A percentile compares a stretch with the other conserved stretches of the same genome.
Evolutionary conservation across 2,797 vertebrate species (phyloP).

Genomic region (Gadopsis bispinosus): DNA sequence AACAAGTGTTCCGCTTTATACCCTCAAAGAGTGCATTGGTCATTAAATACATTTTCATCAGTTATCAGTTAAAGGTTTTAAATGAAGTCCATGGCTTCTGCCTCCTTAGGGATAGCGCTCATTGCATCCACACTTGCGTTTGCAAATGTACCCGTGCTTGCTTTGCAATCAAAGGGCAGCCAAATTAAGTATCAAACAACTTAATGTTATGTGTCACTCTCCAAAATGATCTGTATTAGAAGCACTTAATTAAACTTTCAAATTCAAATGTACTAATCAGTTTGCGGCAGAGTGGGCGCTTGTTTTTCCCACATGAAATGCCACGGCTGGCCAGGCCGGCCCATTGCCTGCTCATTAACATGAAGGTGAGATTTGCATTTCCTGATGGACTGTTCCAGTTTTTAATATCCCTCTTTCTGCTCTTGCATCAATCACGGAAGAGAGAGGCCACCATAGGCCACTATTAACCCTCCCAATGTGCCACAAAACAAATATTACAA

Average conservation of each 20-base stretch:
- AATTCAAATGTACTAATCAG: slow-evolving; percentile 86
- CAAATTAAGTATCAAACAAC: slow-evolving; percentile 91
- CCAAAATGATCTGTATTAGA: slow-evolving; percentile 89
- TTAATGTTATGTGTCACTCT: slow-evolving; percentile 90
- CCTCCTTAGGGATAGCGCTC: slow-evolving; percentile 85
- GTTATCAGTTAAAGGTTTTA: slow-evolving; percentile 89
- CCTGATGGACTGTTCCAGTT: slow-evolving; percentile 90
- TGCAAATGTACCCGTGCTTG: slow-evolving; percentile 59
- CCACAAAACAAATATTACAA: slow-evolving; percentile 99
- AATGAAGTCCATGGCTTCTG: slow-evolving; percentile 82
- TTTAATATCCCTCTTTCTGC: slow-evolving; percentile 87
- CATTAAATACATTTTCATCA: slow-evolving; percentile 90
- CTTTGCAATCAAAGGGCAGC: slow-evolving; percentile 86
- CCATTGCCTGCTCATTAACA: slow-evolving; percentile 89
- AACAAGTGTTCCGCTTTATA: slow-evolving; percentile 90
- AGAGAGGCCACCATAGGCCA: slow-evolving; percentile 94
- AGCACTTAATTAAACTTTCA: slow-evolving; percentile 93
- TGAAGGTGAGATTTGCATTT: slow-evolving; percentile 93
- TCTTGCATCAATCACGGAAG: slow-evolving; percentile 91
- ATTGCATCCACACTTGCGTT: slow-evolving; percentile 72
- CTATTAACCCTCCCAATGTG: slow-evolving; percentile 98
- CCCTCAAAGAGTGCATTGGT: slow-evolving; percentile 85
- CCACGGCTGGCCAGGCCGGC: slow-evolving; percentile 82
- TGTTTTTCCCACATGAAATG: slow-evolving; percentile 86
- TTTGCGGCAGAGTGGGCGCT: slow-evolving; percentile 80